phyloP scores from a whole-genome alignment of 2,888 invertebrate species.

The Ditula angustiorana region DNA sequence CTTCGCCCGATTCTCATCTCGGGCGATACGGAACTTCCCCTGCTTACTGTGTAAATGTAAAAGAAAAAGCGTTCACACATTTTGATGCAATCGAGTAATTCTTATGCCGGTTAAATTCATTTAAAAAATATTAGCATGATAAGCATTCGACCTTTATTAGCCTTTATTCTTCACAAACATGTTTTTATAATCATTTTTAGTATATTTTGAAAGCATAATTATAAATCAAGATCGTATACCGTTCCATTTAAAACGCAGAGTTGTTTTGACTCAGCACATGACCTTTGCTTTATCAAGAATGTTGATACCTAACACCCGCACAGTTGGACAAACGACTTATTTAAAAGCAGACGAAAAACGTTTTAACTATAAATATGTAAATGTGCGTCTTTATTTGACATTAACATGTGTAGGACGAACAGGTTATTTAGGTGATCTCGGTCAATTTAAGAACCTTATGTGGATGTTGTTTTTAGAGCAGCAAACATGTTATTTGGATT shows the following conservation, averaged over 20 bases:
- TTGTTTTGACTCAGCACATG: conserved; percentile 65
- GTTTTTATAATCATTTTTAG: conserved; percentile 3
- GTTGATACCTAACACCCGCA: conserved; percentile 61
- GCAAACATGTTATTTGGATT: conserved; percentile 8
- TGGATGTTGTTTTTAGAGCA: conserved; percentile 22
- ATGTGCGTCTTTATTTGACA: conserved; percentile 32
- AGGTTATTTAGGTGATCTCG: conserved; percentile 25
- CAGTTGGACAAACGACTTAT: conserved; percentile 51
- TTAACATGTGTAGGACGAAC: conserved; percentile 16
- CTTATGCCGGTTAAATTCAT: neutral
- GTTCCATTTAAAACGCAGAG: conserved; percentile 62
- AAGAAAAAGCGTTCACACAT: conserved; percentile 19
- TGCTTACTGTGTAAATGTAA: conserved; percentile 36
- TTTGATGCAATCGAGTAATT: conserved; percentile 24
- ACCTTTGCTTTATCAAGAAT: conserved; percentile 63
- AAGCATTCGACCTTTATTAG: neutral
- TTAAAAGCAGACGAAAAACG: conserved; percentile 33
- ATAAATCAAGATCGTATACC: conserved; percentile 61
- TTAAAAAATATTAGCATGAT: neutral
- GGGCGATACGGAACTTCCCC: conserved; percentile 62
- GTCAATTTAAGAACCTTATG: conserved; percentile 12
- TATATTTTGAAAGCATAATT: conserved; percentile 1
- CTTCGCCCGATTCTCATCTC: conserved; percentile 66
- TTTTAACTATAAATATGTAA: conserved; percentile 30
- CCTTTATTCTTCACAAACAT: conserved; percentile 2